These are phyloP conservation scores for Didymodactylos carnosus DNA, from an alignment of 2,888 invertebrate genomes.

Conservation along the genomic window DNA sequence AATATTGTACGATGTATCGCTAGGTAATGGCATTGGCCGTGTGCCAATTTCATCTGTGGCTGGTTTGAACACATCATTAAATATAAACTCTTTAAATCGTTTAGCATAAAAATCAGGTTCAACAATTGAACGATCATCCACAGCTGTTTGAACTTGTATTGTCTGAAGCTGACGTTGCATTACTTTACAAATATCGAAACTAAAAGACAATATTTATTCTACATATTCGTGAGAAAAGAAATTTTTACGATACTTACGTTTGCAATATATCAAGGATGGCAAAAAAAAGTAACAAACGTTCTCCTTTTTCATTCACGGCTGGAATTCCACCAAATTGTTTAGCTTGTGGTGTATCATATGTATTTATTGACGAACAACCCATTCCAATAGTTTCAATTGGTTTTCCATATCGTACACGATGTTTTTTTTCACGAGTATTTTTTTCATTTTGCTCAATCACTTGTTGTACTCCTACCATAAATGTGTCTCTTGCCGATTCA, in stretches of 20 bases:
- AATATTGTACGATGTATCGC: no score
- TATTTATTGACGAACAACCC: neutral
- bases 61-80: neutral
- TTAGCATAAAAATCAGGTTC: neutral
- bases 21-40: neutral
- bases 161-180: neutral
- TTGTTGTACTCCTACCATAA: neutral
- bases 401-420: neutral
- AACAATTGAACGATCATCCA: neutral
- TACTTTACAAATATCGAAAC: neutral
- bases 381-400: neutral
- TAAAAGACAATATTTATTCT: neutral
- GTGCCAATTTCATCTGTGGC: neutral
- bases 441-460: neutral
- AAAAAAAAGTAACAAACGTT: constrained; percentile 47
- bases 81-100: neutral
- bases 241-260: constrained; percentile 30
- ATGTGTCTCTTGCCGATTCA: neutral
- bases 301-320: constrained; percentile 8
- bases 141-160: neutral
- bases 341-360: neutral
- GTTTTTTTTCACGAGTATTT: neutral
- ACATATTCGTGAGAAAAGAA: neutral
- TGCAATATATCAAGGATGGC: constrained; percentile 97
- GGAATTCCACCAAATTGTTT: constrained; percentile 1